A percentile compares a stretch with the other conserved stretches of the same genome.
Conservation (phyloP, 2,797 vertebrate genomes). For the Schizopygopsis pylzovi region DNA sequence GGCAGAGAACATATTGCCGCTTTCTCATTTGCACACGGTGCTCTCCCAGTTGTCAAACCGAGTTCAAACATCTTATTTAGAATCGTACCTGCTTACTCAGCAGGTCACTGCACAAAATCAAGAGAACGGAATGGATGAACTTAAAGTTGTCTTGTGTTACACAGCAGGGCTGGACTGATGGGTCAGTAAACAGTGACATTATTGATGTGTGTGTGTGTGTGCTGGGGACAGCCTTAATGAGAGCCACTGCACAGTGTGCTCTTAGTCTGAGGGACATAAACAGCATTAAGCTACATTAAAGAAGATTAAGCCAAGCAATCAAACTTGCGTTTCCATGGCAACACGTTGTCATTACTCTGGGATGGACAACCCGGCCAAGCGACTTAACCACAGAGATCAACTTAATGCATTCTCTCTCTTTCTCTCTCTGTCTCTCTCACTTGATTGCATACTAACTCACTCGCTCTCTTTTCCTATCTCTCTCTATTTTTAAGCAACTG, state of each 20-base stretch:
- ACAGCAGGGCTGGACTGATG: conserved; percentile 7
- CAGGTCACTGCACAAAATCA: not conserved
- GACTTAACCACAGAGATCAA: conserved; percentile 50
- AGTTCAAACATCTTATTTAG: conserved; percentile 29
- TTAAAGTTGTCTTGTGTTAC: conserved; percentile 19
- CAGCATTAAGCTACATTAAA: conserved; percentile 59
- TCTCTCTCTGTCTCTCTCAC: conserved; percentile 28
- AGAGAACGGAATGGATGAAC: conserved; percentile 9
- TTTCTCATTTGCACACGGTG: not conserved
- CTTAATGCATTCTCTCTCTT: conserved; percentile 25
- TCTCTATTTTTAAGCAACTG: conserved; percentile 26
- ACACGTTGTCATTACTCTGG: conserved; percentile 74
- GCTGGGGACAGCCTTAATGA: conserved; percentile 52
- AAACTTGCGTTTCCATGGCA: conserved; percentile 75
- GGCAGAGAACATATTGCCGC: not conserved
- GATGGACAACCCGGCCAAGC: conserved; percentile 52
- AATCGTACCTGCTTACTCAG: conserved; percentile 17
- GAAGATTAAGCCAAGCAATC: conserved; percentile 79
- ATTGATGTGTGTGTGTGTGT: conserved; percentile 24
- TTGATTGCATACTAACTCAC: not conserved
- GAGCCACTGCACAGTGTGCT: conserved; percentile 51
- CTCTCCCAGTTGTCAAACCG: not conserved
- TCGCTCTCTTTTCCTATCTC: conserved; percentile 15
- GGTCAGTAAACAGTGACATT: conserved; percentile 36
- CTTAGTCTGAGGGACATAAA: conserved; percentile 53